Evolutionary conservation across 2,113 vertebrate genomes (phyloP), one percentile per base, ranked within the genome.

Genomic region (Hirundichthys speculiger): DNA sequence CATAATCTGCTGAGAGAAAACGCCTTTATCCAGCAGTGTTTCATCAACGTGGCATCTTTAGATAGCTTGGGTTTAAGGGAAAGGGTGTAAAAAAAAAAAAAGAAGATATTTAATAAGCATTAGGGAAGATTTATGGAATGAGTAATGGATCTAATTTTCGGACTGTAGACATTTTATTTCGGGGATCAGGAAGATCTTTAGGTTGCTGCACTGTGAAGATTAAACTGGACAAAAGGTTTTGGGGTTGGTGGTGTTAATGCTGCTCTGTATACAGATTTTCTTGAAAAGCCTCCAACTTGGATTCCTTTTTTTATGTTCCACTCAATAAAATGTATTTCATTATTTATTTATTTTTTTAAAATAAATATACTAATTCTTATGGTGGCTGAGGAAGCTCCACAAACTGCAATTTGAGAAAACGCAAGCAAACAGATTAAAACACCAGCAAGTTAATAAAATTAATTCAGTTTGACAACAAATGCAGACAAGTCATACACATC

Each of bases 81-180:
- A 79, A 73, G 3, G 10, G 4, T 11, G 3, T 34, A 10, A 27
- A n/a, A n/a, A n/a, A n/a, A n/a, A n/a, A n/a, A n/a, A n/a, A n/a
- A n/a, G n/a, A n/a, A n/a, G n/a, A n/a, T 70, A 64, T 70, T 80
- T 54, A 67, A 69, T 69, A 62, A 63, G 64, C 53, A 43, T 80
- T 39, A 58, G 51, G 47, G 56, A 30, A 43, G 74, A 74, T 63
- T 79, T 73, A 62, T 22, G 38, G 68, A 61, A 64, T 67, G 69
- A 81, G 58, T 18, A 65, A 64, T 82, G 47, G 47, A 65, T 79
- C 74, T 76, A 53, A 83, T 79, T 87, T 86, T 61, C 73, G 79
- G 50, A 60, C 57, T 4, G 24, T 2, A 49, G 64, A 56, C 15
- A 20, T 27, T 73, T 68, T 70, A 41, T 64, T 62, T 73, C 12